Evolutionary conservation across 2,888 invertebrate genomes (phyloP).

Genomic region (Bimastos eiseni): DNA sequence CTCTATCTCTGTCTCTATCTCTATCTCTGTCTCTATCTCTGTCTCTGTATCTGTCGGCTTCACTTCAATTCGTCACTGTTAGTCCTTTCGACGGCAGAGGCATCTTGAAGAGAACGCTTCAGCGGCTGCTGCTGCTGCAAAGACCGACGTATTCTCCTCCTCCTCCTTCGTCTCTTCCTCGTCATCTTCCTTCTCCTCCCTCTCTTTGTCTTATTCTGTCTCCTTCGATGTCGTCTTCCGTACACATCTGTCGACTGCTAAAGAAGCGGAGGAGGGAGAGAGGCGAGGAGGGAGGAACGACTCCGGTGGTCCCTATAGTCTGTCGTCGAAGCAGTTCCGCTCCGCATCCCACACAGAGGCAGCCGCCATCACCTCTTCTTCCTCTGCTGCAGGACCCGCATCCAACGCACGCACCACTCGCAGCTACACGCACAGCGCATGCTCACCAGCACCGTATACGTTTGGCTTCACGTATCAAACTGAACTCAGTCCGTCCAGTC

Average conservation of each 20-base stretch:
- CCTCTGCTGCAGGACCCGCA: not conserved
- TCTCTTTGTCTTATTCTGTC: not conserved
- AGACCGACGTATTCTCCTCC: not conserved
- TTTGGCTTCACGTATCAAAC: not conserved
- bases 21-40: not conserved
- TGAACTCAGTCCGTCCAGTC: not conserved
- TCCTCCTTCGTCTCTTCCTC: not conserved
- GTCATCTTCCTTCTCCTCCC: not conserved
- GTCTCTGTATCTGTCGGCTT: not conserved
- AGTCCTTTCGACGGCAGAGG: not conserved
- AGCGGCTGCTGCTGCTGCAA: not conserved
- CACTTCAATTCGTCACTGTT: constrained; percentile 5
- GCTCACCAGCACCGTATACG: not conserved
- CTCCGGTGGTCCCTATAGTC: not conserved
- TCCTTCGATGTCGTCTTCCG: not conserved
- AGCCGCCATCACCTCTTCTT: not conserved
- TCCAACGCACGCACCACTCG: not conserved
- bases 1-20: not conserved
- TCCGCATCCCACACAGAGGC: not conserved
- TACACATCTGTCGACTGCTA: not conserved
- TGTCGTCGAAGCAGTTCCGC: not conserved
- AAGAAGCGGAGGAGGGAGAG: not conserved
- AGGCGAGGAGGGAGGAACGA: not conserved
- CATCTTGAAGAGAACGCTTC: not conserved
- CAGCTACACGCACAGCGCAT: not conserved